phyloP scores from a whole-genome alignment of 2,113 vertebrate species.

The Sorex fumeus region DNA sequence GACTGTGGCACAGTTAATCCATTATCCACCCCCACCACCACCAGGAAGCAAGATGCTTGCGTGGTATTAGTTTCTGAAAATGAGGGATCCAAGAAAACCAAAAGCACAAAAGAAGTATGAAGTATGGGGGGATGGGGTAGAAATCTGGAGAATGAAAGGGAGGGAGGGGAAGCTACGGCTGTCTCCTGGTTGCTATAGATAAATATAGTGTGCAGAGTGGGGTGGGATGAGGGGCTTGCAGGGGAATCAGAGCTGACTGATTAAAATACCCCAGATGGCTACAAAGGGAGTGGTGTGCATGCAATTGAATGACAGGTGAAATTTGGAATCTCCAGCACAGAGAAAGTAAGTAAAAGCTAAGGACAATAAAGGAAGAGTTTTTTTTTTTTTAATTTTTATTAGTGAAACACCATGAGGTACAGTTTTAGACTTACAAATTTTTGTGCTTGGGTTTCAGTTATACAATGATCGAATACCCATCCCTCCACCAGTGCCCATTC shows the following conservation, averaged over 20 bases:
- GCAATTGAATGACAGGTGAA: background rate
- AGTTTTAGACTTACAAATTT: no score
- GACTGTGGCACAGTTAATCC: background rate
- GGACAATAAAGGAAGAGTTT: background rate
- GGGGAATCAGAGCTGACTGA: background rate
- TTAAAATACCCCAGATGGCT: no score
- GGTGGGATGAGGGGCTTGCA: rapidly evolving
- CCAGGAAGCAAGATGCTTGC: background rate
- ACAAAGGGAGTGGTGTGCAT: background rate
- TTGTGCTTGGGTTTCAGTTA: no score
- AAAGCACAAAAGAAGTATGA: background rate
- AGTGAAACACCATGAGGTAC: no score
- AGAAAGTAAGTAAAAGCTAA: background rate
- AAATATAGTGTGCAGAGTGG: background rate
- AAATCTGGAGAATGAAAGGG: background rate
- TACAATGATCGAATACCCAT: no score
- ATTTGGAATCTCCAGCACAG: background rate
- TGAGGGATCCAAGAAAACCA: background rate
- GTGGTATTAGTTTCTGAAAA: background rate
- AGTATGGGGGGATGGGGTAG: background rate
- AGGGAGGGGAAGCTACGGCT: background rate
- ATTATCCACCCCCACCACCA: background rate
- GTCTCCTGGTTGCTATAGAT: background rate
- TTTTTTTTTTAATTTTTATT: no score
- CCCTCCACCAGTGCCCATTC: no score